Evolutionary conservation across 2,113 vertebrate species (phyloP), one percentile per base, ranked within the genome.

Genomic region (Centropus unirufus): DNA sequence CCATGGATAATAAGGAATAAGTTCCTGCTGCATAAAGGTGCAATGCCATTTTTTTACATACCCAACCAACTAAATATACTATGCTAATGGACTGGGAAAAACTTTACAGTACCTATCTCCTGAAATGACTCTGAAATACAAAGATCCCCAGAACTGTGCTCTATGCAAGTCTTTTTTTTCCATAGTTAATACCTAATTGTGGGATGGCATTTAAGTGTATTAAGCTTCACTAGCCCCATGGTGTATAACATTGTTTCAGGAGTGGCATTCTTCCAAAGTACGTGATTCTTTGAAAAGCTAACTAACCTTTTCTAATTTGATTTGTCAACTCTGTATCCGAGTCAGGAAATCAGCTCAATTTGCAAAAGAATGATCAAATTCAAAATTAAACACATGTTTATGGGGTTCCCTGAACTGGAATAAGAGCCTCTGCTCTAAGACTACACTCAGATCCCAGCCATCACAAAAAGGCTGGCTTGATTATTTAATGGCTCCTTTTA

Each of bases 281-380:
- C 46, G 70, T 67, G 34, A 90, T 51, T 12, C 4, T 62, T 74
- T 73, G 73, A 76, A 82, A 58, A n/a, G 81, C 73, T 73, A 87
- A 77, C 36, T 87, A 44, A 87, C 49, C 64, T 68, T 95, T 76
- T 40, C 2, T 84, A 91, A 78, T 75, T 92, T 83, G 29, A 87
- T 90, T 64, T 90, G 82, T 67, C 92, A 95, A 44, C 76, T 83
- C 61, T 67, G 59, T 42, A 51, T 83, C 61, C 89, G 68, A 94
- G 47, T 78, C 88, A 88, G 64, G 54, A 88, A 88, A 83, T 83
- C 85, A 86, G 72, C 73, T 74, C 64, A 40, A 80, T 89, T 90
- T 93, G 73, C 0, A 0, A 90, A 96, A 90, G 86, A 89, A 61
- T 59, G 52, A 68, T 57, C 72, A 78, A 73, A 57, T 36, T 95